phyloP scores from a whole-genome alignment of 2,797 vertebrate genomes.

The Poliocrania exsul region DNA sequence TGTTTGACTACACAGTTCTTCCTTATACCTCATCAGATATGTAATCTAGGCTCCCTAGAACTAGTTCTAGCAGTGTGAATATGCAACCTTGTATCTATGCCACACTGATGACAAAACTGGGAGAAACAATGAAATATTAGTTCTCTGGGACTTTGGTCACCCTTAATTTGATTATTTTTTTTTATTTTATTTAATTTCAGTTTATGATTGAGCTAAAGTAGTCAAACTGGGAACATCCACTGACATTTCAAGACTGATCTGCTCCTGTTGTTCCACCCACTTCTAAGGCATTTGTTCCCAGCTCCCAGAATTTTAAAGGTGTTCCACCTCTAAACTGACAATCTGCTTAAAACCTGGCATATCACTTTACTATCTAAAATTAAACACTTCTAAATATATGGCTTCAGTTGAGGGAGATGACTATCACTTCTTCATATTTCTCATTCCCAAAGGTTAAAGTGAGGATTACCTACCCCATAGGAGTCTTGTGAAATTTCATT shows the following conservation, averaged over 20 bases:
- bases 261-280: not conserved
- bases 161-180: not conserved
- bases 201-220: not conserved
- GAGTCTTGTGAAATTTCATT: slow-evolving; percentile 28
- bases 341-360: not conserved
- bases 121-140: not conserved
- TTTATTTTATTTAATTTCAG: not conserved
- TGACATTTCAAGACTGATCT: not conserved
- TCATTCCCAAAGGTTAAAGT: slow-evolving; percentile 33
- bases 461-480: not conserved
- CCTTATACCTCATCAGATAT: not conserved
- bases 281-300: not conserved
- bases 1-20: not conserved
- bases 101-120: not conserved
- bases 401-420: not conserved
- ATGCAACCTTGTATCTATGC: not conserved
- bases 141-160: not conserved
- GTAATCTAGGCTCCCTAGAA: not conserved
- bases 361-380: not conserved
- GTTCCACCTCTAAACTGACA: not conserved
- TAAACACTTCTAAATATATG: not conserved
- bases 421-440: not conserved
- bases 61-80: not conserved
- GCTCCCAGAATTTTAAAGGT: not conserved
- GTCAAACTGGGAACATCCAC: not conserved